phyloP scores from a whole-genome alignment of 2,888 invertebrate species.

The Pasiphila rectangulata region DNA sequence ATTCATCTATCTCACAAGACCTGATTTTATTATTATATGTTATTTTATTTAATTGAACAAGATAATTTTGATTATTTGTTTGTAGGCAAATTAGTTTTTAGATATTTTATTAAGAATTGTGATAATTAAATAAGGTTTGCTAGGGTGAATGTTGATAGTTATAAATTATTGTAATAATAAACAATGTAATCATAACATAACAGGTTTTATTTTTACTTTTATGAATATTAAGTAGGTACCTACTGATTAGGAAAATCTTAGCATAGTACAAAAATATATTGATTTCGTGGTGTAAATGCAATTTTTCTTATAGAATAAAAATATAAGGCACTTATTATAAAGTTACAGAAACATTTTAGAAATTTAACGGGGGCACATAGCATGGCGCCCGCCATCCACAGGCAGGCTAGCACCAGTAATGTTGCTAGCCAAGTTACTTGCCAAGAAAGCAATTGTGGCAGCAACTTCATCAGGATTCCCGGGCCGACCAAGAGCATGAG shows the following conservation, averaged over 20 bases:
- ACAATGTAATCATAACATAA: conserved; percentile 15
- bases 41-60: no score
- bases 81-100: conserved; percentile 33
- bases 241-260: neutral
- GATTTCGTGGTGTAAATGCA: neutral
- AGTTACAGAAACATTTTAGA: neutral
- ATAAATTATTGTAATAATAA: conserved; percentile 46
- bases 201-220: conserved; percentile 18
- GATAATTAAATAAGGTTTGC: conserved; percentile 47
- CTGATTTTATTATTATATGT: no score
- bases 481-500: conserved; percentile 94
- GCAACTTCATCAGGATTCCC: conserved; percentile 94
- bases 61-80: conserved; percentile 42
- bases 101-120: conserved; percentile 43
- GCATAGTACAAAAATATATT: neutral
- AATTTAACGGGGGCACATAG: conserved; percentile 93
- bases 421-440: conserved; percentile 92
- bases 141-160: conserved; percentile 37
- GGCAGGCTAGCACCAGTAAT: conserved; percentile 94
- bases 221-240: neutral
- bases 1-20: no score
- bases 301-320: conserved; percentile 3
- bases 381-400: conserved; percentile 97
- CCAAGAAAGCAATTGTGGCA: conserved; percentile 93
- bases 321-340: conserved; percentile 8